phyloP scores from a whole-genome alignment of 2,797 vertebrate species.

The Micrastur ruficollis region DNA sequence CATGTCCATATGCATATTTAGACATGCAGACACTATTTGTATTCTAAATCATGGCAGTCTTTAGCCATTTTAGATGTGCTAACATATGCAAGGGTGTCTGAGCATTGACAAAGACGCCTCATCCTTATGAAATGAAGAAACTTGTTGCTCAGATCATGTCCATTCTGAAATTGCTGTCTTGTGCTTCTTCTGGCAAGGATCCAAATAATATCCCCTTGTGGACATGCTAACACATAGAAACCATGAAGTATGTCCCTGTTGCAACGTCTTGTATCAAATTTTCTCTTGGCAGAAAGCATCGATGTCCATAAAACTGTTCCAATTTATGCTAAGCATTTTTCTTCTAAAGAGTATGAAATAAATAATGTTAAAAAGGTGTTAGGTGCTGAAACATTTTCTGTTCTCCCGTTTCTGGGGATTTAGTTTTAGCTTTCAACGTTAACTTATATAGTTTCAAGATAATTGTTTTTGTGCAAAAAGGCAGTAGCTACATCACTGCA shows the following conservation, averaged over 20 bases:
- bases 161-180: constrained; percentile 11
- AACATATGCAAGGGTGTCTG: neutral
- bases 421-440: neutral
- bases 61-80: neutral
- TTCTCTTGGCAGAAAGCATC: neutral
- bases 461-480: neutral
- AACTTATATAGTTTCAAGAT: neutral
- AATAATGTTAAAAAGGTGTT: neutral
- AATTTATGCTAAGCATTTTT: neutral
- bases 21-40: neutral
- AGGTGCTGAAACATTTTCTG: neutral
- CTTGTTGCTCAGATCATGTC: neutral
- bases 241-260: neutral
- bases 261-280: neutral
- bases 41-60: neutral
- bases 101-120: neutral
- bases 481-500: neutral
- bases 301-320: neutral
- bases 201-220: neutral
- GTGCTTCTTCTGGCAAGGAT: constrained; percentile 15
- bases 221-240: neutral
- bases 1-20: neutral
- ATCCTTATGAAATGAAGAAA: neutral
- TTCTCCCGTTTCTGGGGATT: neutral
- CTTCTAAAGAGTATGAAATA: neutral